Percentiles rank a stretch among this genome's conserved stretches.
These are phyloP conservation scores for Empidonax traillii DNA, from an alignment of 2,113 vertebrate species.

Conservation along the genomic window DNA sequence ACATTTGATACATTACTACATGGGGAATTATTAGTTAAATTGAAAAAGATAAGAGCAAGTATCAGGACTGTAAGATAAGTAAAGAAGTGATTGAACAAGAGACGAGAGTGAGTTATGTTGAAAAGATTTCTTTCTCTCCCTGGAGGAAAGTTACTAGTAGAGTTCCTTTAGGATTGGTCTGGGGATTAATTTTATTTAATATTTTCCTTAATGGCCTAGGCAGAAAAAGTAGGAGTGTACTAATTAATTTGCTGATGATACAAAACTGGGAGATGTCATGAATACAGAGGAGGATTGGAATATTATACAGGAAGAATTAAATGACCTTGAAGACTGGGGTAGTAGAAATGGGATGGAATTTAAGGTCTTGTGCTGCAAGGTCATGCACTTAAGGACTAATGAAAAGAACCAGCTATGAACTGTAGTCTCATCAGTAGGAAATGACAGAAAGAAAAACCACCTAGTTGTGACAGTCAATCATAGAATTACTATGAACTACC, in stretches of 20 bases:
- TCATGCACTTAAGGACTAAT: slow-evolving; percentile 46
- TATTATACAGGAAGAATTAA: slow-evolving; percentile 49
- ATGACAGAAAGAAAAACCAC: slow-evolving; percentile 26
- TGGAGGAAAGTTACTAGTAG: slow-evolving; percentile 37
- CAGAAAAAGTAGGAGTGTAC: slow-evolving; percentile 66
- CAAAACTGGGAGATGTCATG: slow-evolving; percentile 58
- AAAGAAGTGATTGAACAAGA: slow-evolving; percentile 31
- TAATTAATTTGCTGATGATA: slow-evolving; percentile 71
- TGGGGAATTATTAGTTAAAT: slow-evolving; percentile 58
- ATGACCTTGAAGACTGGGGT: slow-evolving; percentile 54
- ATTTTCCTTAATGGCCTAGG: slow-evolving; percentile 68
- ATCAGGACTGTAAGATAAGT: slow-evolving; percentile 26
- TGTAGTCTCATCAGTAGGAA: slow-evolving; percentile 27
- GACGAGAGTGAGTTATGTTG: neutral
- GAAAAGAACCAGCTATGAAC: slow-evolving; percentile 35
- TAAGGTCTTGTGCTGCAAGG: slow-evolving; percentile 33
- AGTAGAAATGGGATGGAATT: slow-evolving; percentile 43
- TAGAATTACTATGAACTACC: neutral
- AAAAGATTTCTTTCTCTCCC: slow-evolving; percentile 53
- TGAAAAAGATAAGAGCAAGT: slow-evolving; percentile 46
- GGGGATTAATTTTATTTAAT: slow-evolving; percentile 71
- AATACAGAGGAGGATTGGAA: slow-evolving; percentile 67
- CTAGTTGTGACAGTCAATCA: neutral
- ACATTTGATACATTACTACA: neutral
- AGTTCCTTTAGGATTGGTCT: slow-evolving; percentile 70